Base-by-base conservation (phyloP, 2,797 vertebrate species). In the Platyrinchus mystaceus region DNA sequence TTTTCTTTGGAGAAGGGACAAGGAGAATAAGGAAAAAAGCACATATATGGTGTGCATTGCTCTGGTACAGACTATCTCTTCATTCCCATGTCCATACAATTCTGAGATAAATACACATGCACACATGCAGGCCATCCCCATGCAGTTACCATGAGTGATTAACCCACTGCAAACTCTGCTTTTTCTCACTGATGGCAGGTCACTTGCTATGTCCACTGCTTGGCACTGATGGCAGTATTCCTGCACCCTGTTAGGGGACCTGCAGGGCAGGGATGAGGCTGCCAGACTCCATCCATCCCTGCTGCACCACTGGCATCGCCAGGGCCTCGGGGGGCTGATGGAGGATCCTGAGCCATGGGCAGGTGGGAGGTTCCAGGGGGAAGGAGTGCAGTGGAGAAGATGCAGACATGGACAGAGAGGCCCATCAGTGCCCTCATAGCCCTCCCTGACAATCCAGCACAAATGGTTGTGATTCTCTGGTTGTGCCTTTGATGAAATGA, bases 241-340 rank as follows among this genome's bases (percentile, higher is more conserved):
- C 74, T 56, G 4, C 4, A 22, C 16, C 11, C 28, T 60, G 4
- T 34, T 26, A 58, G 7, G 34, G 24, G 34, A 36, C 10, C 27
- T 36, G 49, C 53, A 75, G 21, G 22, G 10, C 11, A 52, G 20
- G 20, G 10, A 14, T 52, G 8, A 26, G 23, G 18, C 4, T 84
- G 26, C 26, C 23, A 34, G 15, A 63, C 17, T 47, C 11, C 3
- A 15, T 8, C 23, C 13, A 15, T 8, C 23, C 13, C 8, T 64
- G 20, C 41, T 46, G 34, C 4, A 10, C 16, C 18, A 20, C 3
- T 24, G 37, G 4, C 30, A 47, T 13, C 0, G 0, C 34, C 43
- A 11, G 16, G 19, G 30, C 6, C 12, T 32, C 0, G 0, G 4
- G 2, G 6, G 7, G 2, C 6, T 86, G 18, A 44, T 2, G 0